Base-by-base conservation (phyloP, 2,888 invertebrate species). In the Callyntrura sp. region DNA sequence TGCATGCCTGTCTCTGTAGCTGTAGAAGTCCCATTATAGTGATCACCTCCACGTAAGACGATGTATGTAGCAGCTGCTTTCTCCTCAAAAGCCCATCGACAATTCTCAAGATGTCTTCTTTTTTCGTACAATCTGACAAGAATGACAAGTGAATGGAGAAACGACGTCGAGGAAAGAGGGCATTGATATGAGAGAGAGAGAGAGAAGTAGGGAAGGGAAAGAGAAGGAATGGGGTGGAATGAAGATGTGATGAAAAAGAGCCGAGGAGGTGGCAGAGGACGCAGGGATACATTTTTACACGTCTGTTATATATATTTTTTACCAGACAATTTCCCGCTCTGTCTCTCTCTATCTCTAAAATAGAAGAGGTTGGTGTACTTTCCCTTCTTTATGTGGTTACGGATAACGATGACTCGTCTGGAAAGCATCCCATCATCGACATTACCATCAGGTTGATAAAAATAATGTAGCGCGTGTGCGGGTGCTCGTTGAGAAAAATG, bases 91-190 rank as follows among this genome's bases (percentile, higher is more conserved):
- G 73, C 9, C 73, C 45, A 73, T 73, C 45, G 45, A 73, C 73
- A 45, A 70, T 65, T 82, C 60, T 60, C 28, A 68, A 73, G 73
- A 73, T 73, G 73, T 73, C 73, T 78, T 28, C 28, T 70, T 45
- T 85, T 73, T 57, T 73, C 73, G 25, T 70, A 60, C 51, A 79
- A 78, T 70, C 82, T 82, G 88, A 88, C 82, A 51, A 70, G 88
- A 88, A 88, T 88, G 88, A 88, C 88, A 88, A 88, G 88, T 82
- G 73, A 88, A 73, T 55, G n/a, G n/a, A n/a, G n/a, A n/a, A n/a
- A n/a, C n/a, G n/a, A n/a, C n/a, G n/a, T n/a, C n/a, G n/a, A n/a
- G n/a, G n/a, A n/a, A n/a, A n/a, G n/a, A n/a, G n/a, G n/a, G n/a
- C n/a, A n/a, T n/a, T n/a, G n/a, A n/a, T n/a, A n/a, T 81, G 86